These are phyloP conservation scores for Hydropsyche tenuis DNA, from an alignment of 1,140 invertebrate species.

Conservation along the genomic window DNA sequence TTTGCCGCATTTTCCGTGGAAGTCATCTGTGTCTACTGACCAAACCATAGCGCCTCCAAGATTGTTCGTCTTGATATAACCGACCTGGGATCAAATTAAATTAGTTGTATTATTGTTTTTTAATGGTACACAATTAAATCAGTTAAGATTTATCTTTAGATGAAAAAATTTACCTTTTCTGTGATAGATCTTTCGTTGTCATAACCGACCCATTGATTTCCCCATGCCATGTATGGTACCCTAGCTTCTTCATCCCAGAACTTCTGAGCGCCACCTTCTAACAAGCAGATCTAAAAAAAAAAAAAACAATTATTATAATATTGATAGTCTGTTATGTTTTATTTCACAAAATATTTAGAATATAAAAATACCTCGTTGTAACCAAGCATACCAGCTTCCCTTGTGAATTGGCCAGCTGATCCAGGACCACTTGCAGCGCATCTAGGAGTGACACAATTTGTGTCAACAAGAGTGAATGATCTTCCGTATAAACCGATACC, in stretches of 20 bases:
- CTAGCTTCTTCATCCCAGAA: slow-evolving; percentile 46
- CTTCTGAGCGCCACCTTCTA: slow-evolving; percentile 14
- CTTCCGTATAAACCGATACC: slow-evolving; percentile 75
- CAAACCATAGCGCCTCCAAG: slow-evolving; percentile 67
- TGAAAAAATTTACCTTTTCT: slow-evolving; percentile 47
- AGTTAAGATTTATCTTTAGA: too few relatives aligned
- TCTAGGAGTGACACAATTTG: slow-evolving; percentile 55
- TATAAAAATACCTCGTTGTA: slow-evolving; percentile 72
- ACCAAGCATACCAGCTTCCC: slow-evolving; percentile 71
- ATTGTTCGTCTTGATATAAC: slow-evolving; percentile 55
- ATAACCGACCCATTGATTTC: slow-evolving; percentile 58
- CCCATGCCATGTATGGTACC: slow-evolving; percentile 55
- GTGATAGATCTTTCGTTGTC: slow-evolving; percentile 56
- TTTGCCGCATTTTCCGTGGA: slow-evolving; percentile 65
- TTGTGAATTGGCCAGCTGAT: slow-evolving; percentile 72
- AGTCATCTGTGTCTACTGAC: slow-evolving; percentile 79
- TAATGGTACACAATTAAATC: too few relatives aligned
- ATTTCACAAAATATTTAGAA: neutral
- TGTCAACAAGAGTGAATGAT: slow-evolving; percentile 66
- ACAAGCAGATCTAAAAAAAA: slow-evolving; percentile 34
- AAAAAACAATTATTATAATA: neutral
- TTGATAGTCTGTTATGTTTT: slow-evolving; percentile 15
- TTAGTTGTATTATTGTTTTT: too few relatives aligned
- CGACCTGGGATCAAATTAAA: slow-evolving; percentile 52
- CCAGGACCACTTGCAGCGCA: slow-evolving; percentile 65